These are phyloP conservation scores for Drosophila macrospina DNA, from an alignment of 2,888 invertebrate species.

Conservation along the genomic window DNA sequence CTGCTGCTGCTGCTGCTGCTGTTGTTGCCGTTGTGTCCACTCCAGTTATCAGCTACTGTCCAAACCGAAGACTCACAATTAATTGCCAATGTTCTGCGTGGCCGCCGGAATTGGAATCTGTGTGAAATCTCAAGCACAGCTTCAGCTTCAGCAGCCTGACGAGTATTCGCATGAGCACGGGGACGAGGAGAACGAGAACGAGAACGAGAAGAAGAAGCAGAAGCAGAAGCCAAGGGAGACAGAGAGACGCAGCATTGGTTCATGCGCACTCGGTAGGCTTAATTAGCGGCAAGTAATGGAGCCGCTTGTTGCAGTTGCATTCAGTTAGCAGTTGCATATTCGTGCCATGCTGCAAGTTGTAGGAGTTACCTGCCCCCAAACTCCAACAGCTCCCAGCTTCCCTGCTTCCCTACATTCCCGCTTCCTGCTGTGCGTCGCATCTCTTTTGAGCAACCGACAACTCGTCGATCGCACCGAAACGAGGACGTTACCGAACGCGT, in stretches of 20 bases:
- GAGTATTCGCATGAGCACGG: background rate
- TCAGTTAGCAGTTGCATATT: conserved; percentile 34
- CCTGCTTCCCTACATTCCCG: background rate
- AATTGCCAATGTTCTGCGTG: conserved; percentile 77
- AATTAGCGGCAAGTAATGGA: conserved; percentile 83
- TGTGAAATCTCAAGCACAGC: conserved; percentile 72
- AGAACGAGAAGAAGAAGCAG: conserved; percentile 6
- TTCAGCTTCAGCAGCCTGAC: conserved; percentile 6
- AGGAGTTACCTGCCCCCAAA: conserved; percentile 47
- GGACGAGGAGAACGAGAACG: no score
- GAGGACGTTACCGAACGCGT: conserved; percentile 59
- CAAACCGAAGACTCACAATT: conserved; percentile 71
- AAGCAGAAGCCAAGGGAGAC: background rate
- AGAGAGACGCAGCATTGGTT: conserved; percentile 28
- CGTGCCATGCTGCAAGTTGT: conserved; percentile 58
- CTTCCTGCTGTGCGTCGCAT: conserved; percentile 1
- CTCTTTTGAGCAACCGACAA: conserved; percentile 59
- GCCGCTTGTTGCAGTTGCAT: conserved; percentile 39
- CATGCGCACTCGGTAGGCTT: conserved; percentile 78
- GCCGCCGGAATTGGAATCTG: conserved; percentile 71
- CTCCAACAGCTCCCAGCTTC: no score
- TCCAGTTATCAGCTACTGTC: conserved; percentile 76
- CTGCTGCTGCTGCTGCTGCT: conserved; percentile 17
- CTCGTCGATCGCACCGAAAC: conserved; percentile 41
- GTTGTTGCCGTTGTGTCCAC: conserved; percentile 26